Conservation (phyloP, 2,113 vertebrate genomes). For the Laticauda laticaudata region DNA sequence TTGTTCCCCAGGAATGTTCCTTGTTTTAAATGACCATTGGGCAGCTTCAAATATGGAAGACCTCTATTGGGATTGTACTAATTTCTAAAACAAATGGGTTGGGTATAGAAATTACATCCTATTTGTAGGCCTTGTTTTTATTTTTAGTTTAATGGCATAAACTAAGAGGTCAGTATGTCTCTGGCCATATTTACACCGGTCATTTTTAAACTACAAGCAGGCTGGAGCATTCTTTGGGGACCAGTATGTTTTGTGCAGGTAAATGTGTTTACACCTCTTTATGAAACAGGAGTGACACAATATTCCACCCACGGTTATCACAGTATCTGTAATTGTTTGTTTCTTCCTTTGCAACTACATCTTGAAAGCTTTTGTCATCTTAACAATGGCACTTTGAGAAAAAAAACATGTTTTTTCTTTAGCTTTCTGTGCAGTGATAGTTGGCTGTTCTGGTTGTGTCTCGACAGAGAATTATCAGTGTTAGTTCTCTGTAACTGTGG, state of each 20-base stretch:
- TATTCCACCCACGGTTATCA: conserved; percentile 57
- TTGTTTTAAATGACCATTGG: conserved; percentile 58
- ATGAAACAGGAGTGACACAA: conserved; percentile 58
- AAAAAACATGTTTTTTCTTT: conserved; percentile 24
- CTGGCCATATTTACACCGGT: conserved; percentile 51
- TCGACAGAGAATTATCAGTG: conserved; percentile 72
- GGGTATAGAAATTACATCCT: conserved; percentile 49
- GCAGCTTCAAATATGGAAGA: conserved; percentile 64
- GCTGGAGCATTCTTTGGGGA: conserved; percentile 65
- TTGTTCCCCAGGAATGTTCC: conserved; percentile 41
- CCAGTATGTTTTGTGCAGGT: conserved; percentile 64
- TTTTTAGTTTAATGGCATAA: conserved; percentile 54
- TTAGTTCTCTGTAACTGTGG: conserved; percentile 68
- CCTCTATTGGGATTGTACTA: conserved; percentile 59
- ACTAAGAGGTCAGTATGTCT: conserved; percentile 56
- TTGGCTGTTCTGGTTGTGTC: conserved; percentile 74
- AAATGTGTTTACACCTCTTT: conserved; percentile 57
- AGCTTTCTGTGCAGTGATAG: conserved; percentile 80
- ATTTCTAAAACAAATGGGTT: conserved; percentile 56
- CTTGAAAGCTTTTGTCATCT: conserved; percentile 64
- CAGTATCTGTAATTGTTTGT: conserved; percentile 56
- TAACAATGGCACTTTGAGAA: conserved; percentile 72
- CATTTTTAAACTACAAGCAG: conserved; percentile 56
- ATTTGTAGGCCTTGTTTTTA: conserved; percentile 55
- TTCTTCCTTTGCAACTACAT: conserved; percentile 66